Percentiles rank a stretch among this genome's conserved stretches.
Conservation (phyloP, 1,140 invertebrate genomes). For the Zaprionus taronus region DNA sequence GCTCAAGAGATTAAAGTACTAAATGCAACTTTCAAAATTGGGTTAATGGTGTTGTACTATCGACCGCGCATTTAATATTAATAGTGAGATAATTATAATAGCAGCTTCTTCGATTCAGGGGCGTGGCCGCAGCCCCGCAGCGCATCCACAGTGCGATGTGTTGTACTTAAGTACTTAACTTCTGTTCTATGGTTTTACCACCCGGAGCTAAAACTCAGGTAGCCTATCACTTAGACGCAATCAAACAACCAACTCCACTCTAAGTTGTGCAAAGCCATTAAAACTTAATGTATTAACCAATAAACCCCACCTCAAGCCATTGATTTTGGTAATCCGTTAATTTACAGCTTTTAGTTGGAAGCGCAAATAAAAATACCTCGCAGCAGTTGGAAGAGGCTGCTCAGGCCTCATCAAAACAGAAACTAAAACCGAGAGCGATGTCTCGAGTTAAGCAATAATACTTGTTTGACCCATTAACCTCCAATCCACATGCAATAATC, state of each 20-base stretch:
- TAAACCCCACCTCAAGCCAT: slow-evolving; percentile 31
- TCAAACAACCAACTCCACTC: slow-evolving; percentile 2
- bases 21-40: neutral
- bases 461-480: slow-evolving; percentile 55
- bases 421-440: neutral
- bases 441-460: neutral
- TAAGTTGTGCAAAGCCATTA: slow-evolving; percentile 31
- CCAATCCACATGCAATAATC: slow-evolving; percentile 51
- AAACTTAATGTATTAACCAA: slow-evolving; percentile 39
- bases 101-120: neutral
- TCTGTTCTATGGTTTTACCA: neutral
- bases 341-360: slow-evolving; percentile 17
- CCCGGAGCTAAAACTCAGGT: slow-evolving; percentile 6
- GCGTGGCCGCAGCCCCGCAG: slow-evolving; percentile 1
- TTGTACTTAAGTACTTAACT: slow-evolving; percentile 7
- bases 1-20: too few relatives aligned
- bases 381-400: neutral
- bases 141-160: neutral
- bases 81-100: slow-evolving; percentile 3
- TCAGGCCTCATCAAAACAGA: too few relatives aligned
- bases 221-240: slow-evolving; percentile 2
- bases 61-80: neutral
- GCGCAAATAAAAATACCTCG: slow-evolving; percentile 10
- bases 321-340: slow-evolving; percentile 21
- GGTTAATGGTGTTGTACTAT: slow-evolving; percentile 3